Conservation (phyloP, 1,140 invertebrate genomes). For the Acromyrmex heyeri region DNA sequence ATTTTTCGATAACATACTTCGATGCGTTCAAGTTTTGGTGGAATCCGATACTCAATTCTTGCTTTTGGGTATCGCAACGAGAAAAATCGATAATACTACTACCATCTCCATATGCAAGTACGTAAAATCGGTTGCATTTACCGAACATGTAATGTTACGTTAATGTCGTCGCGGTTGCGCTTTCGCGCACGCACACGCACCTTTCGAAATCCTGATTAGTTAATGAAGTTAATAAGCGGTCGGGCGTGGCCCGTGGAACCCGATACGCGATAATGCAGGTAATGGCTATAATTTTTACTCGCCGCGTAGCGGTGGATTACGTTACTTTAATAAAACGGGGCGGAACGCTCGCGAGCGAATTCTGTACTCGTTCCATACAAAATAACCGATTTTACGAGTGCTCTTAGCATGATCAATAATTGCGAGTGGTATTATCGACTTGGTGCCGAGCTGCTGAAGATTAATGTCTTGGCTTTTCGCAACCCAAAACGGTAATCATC, state of each 20-base stretch:
- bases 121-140: slow-evolving; percentile 45
- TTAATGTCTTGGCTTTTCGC: slow-evolving; percentile 25
- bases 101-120: background rate
- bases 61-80: background rate
- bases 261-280: slow-evolving; percentile 62
- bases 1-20: background rate
- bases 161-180: slow-evolving; percentile 50
- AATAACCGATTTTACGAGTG: slow-evolving; percentile 43
- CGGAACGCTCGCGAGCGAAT: slow-evolving; percentile 11
- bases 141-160: slow-evolving; percentile 30
- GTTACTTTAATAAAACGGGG: slow-evolving; percentile 63
- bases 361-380: background rate
- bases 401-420: slow-evolving; percentile 43
- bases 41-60: background rate
- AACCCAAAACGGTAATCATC: slow-evolving; percentile 35
- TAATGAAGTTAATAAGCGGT: slow-evolving; percentile 64
- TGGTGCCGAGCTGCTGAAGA: slow-evolving; percentile 8
- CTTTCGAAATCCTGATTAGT: slow-evolving; percentile 64
- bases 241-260: slow-evolving; percentile 55
- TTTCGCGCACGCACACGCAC: slow-evolving; percentile 31
- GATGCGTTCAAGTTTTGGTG: background rate
- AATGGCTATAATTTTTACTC: slow-evolving; percentile 61
- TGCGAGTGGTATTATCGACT: slow-evolving; percentile 25
- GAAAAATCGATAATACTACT: slow-evolving; percentile 12
- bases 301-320: slow-evolving; percentile 49